These are phyloP conservation scores for Belgica antarctica DNA, from an alignment of 2,888 invertebrate genomes.

Conservation along the genomic window DNA sequence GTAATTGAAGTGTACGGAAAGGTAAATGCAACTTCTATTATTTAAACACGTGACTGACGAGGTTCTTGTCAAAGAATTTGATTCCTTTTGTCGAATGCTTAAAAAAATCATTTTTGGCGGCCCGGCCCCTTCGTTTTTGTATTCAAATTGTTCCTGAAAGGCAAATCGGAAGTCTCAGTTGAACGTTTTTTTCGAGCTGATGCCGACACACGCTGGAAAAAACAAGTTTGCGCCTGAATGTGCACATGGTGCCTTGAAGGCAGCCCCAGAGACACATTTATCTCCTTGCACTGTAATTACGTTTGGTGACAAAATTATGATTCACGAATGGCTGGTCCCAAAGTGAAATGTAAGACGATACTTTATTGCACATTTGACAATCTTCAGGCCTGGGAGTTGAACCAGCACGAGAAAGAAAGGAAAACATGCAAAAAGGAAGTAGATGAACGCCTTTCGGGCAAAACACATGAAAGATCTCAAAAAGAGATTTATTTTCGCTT, in stretches of 20 bases:
- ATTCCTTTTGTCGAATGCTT: slow-evolving; percentile 2
- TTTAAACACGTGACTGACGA: slow-evolving; percentile 37
- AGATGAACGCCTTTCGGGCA: slow-evolving; percentile 28
- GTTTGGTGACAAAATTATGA: slow-evolving; percentile 29
- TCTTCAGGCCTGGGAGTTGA: slow-evolving; percentile 24
- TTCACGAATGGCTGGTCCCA: not conserved
- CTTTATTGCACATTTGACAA: slow-evolving; percentile 43
- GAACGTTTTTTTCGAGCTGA: slow-evolving; percentile 4
- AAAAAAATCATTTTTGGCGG: not conserved
- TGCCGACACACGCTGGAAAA: slow-evolving; percentile 28
- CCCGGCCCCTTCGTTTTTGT: not conserved
- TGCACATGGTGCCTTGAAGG: not conserved
- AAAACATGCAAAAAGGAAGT: slow-evolving; percentile 33
- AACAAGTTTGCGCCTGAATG: slow-evolving; percentile 15
- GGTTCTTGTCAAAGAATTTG: slow-evolving; percentile 10
- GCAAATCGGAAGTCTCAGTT: slow-evolving; percentile 20
- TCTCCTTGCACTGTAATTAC: slow-evolving; percentile 17
- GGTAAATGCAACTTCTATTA: slow-evolving; percentile 32
- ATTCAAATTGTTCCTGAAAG: slow-evolving; percentile 16
- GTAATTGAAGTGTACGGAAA: slow-evolving; percentile 26
- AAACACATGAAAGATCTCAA: not conserved
- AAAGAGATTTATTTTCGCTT: slow-evolving; percentile 29
- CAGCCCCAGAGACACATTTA: not conserved
- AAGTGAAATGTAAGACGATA: slow-evolving; percentile 35
- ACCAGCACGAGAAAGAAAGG: not conserved